Base-by-base conservation (phyloP, 2,797 vertebrate species). In the Peromyscus eremicus region DNA sequence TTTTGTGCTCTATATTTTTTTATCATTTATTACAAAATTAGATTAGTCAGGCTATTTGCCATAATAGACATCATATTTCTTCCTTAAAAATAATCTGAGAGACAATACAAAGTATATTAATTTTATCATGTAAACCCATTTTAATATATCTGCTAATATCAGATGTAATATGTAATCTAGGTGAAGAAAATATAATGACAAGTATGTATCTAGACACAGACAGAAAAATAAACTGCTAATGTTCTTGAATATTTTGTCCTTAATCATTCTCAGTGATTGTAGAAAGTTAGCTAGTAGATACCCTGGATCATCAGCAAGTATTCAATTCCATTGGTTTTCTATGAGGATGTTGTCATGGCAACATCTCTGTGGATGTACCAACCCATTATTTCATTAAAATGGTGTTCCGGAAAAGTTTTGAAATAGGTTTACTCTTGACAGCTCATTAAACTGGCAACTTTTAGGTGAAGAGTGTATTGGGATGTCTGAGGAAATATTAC, bases 381-480 rank as follows among this genome's bases (percentile, higher is more conserved):
- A 73, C 17, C 55, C 88, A 71, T 89, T 94, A 94, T 89, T 94
- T 92, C 23, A 55, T 94, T 93, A 91, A 96, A 91, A 66, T 60
- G 4, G 5, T 79, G 34, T 73, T 25, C 73, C 52, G 91, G 84
- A 94, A 89, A 94, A 95, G 40, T 71, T 64, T 70, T 80, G 73
- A 94, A 93, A 75, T 92, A 86, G 75, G 60, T 88, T 96, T 92
- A 75, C 8, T 76, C 21, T 29, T 88, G 88, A 95, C 73, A 92
- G 43, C 87, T 97, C 89, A 94, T 97, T 96, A 94, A 87, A 73
- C 46, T 32, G 21, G 73, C 64, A 90, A 91, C 75, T 96, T 95
- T 94, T 37, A 84, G 62, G 60, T 43, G 46, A 89, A 32, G 1
- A 82, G 16, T 94, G 27, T n/a, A 37, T 76, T 70, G 60, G 34